phyloP scores from a whole-genome alignment of 2,113 vertebrate species.

The Nerophis lumbriciformis region DNA sequence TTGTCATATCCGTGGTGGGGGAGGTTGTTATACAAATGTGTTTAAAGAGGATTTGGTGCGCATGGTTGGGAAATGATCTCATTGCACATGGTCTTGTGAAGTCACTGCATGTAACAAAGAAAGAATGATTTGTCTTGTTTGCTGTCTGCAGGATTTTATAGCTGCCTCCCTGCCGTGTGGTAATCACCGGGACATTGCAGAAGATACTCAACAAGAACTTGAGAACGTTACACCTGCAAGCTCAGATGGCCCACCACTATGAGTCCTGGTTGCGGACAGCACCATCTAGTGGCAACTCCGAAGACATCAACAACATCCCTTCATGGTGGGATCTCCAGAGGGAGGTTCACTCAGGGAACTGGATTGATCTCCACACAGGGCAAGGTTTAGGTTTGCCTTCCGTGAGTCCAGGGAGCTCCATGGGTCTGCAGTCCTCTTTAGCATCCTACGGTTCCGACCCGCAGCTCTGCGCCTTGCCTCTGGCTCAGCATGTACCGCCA shows the following conservation, averaged over 20 bases:
- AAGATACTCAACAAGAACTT: slow-evolving; percentile 25
- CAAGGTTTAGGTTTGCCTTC: slow-evolving; percentile 70
- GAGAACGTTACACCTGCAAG: slow-evolving; percentile 31
- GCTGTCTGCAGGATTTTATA: slow-evolving; percentile 39
- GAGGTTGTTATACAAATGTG: slow-evolving; percentile 37
- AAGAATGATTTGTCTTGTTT: slow-evolving; percentile 27
- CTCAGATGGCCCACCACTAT: slow-evolving; percentile 86
- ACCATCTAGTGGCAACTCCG: slow-evolving; percentile 71
- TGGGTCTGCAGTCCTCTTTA: slow-evolving; percentile 76
- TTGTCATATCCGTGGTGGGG: slow-evolving; percentile 40
- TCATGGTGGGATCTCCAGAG: slow-evolving; percentile 93
- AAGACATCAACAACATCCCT: slow-evolving; percentile 81
- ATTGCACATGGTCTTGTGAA: slow-evolving; percentile 5
- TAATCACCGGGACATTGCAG: slow-evolving; percentile 21
- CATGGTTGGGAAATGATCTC: slow-evolving; percentile 32
- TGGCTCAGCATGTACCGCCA: slow-evolving; percentile 70
- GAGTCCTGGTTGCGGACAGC: slow-evolving; percentile 90
- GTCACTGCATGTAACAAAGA: slow-evolving; percentile 1
- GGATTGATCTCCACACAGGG: slow-evolving; percentile 85
- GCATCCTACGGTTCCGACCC: slow-evolving; percentile 81
- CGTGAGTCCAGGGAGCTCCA: slow-evolving; percentile 70
- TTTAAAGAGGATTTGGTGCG: slow-evolving; percentile 47
- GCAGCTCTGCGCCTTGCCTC: slow-evolving; percentile 79
- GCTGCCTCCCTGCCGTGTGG: slow-evolving; percentile 36
- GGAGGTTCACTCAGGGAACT: slow-evolving; percentile 74